Percentiles rank a stretch among this genome's conserved stretches.
Conservation (phyloP, 2,113 vertebrate species). For the Euleptes europaea region DNA sequence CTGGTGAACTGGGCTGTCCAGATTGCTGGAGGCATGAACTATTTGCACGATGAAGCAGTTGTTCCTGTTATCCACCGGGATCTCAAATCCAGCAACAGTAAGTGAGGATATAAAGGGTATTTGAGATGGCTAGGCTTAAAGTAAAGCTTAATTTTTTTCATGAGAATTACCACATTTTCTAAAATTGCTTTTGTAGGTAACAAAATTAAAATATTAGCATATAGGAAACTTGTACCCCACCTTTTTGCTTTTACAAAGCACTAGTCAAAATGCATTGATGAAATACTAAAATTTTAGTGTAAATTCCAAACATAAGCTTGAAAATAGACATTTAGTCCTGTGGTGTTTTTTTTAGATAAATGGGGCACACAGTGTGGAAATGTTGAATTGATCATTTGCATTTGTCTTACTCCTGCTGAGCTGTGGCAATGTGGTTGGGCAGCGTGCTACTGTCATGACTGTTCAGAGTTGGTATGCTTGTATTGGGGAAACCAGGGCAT, state of each 20-base stretch:
- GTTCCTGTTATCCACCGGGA: conserved; percentile 96
- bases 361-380: neutral
- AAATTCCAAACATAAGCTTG: neutral
- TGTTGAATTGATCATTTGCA: no score
- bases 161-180: conserved; percentile 3
- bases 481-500: no score
- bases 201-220: no score
- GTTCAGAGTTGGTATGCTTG: no score
- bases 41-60: conserved; percentile 93
- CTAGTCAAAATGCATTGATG: neutral
- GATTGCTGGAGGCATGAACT: conserved; percentile 93
- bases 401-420: neutral
- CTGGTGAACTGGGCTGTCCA: conserved; percentile 98
- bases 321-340: neutral
- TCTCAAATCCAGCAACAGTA: conserved; percentile 99
- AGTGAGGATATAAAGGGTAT: conserved; percentile 67
- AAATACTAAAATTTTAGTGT: neutral
- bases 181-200: no score
- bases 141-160: neutral
- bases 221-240: no score
- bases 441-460: no score
- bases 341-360: neutral
- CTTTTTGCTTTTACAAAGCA: no score
- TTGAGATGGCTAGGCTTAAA: conserved; percentile 6
- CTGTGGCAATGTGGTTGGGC: no score